A percentile compares a stretch with the other conserved stretches of the same genome.
phyloP scores from a whole-genome alignment of 1,140 invertebrate genomes.

The Procambarus virginalis region DNA sequence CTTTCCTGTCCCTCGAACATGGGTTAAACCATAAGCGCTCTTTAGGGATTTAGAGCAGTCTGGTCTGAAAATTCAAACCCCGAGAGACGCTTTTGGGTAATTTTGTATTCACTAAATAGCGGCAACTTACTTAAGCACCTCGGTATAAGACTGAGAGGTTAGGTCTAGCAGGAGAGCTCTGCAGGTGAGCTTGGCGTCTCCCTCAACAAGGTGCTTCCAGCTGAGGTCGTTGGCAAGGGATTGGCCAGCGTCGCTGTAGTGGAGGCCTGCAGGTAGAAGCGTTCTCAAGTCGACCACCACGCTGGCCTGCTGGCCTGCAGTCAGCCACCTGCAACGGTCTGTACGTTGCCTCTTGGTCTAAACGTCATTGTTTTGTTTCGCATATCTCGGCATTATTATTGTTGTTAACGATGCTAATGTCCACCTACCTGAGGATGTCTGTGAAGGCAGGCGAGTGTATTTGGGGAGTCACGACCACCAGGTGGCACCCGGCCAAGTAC shows the following conservation, averaged over 20 bases:
- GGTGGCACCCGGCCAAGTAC: slow-evolving; percentile 8
- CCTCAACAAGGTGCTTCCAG: background rate
- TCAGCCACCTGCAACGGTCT: background rate
- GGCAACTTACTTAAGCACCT: background rate
- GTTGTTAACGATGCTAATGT: background rate
- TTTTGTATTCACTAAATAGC: background rate
- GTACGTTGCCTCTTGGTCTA: no score
- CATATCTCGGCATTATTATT: background rate
- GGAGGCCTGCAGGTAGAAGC: no score
- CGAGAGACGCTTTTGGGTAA: background rate
- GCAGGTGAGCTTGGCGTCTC: background rate
- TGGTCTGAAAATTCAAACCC: background rate
- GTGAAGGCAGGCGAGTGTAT: background rate
- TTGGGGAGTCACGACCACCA: background rate
- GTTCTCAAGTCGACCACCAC: background rate
- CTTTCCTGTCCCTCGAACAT: background rate
- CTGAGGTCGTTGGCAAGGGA: no score
- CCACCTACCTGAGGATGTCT: slow-evolving; percentile 17
- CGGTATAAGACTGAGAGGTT: background rate
- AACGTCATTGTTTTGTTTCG: background rate
- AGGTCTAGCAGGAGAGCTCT: slow-evolving; percentile 7
- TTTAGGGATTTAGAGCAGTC: background rate
- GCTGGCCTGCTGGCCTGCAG: background rate
- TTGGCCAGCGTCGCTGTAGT: no score
- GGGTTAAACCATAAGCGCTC: background rate